These are phyloP conservation scores for Pachydiplax longipennis DNA, from an alignment of 2,888 invertebrate species.

Conservation along the genomic window DNA sequence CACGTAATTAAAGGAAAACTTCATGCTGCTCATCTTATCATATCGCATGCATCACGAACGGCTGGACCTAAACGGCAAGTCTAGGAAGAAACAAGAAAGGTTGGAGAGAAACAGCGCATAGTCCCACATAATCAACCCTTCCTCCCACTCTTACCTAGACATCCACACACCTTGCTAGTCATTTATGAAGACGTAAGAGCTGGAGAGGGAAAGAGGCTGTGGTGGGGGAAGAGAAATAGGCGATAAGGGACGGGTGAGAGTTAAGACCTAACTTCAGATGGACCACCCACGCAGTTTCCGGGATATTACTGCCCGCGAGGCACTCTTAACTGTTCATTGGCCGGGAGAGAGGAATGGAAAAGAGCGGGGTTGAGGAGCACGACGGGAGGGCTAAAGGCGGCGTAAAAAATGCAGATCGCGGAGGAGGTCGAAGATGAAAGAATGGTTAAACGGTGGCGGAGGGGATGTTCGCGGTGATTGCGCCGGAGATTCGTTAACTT, in stretches of 20 bases:
- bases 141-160: neutral
- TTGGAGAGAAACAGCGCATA: neutral
- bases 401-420: too few species aligned
- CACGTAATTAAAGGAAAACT: too few species aligned
- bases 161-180: neutral
- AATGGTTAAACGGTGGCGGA: neutral
- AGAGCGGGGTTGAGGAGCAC: too few species aligned
- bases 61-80: too few species aligned
- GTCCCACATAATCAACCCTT: neutral
- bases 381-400: too few species aligned
- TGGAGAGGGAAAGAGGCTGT: neutral
- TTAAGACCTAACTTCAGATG: neutral
- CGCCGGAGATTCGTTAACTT: neutral
- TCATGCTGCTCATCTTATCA: too few species aligned
- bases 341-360: neutral
- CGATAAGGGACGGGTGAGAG: neutral
- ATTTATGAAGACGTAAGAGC: neutral
- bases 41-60: too few species aligned
- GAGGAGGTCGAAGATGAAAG: neutral
- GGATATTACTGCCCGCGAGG: constrained; percentile 24
- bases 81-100: neutral
- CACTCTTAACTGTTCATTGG: constrained; percentile 12
- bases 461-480: neutral
- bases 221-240: neutral
- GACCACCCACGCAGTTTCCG: constrained; percentile 29